phyloP scores from a whole-genome alignment of 2,888 invertebrate species.

The Zaprionus lineosus region DNA sequence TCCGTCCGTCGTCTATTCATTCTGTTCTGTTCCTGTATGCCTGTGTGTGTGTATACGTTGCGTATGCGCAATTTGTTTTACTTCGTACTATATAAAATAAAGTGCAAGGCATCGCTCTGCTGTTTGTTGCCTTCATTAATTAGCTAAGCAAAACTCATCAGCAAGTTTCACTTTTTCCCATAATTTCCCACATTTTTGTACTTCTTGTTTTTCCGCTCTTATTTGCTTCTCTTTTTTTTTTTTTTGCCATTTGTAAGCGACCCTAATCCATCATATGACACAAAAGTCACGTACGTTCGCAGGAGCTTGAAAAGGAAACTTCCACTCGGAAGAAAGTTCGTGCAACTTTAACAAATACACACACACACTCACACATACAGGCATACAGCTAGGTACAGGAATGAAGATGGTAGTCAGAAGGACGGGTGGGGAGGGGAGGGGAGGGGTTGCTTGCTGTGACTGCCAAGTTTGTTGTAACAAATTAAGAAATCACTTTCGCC shows the following conservation, averaged over 20 bases:
- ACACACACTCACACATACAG: neutral
- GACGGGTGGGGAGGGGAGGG: neutral
- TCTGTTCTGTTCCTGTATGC: too few species aligned
- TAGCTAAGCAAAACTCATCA: conserved; percentile 38
- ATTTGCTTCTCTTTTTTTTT: too few species aligned
- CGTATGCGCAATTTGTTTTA: conserved; percentile 45
- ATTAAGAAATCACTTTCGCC: conserved; percentile 80
- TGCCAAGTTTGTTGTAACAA: conserved; percentile 64
- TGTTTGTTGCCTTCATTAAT: conserved; percentile 54
- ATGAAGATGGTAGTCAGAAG: neutral
- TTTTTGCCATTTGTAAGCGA: conserved; percentile 12
- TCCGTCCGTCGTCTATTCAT: too few species aligned
- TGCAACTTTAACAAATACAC: conserved; percentile 39
- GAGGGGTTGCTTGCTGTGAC: conserved; percentile 6
- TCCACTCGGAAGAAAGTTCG: conserved; percentile 60
- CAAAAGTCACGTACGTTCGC: conserved; percentile 70
- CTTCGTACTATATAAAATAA: neutral
- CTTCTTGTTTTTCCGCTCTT: too few species aligned
- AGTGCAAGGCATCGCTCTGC: conserved; percentile 6
- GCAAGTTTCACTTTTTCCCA: conserved; percentile 71
- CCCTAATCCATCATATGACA: conserved; percentile 73
- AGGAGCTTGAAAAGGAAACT: conserved; percentile 60
- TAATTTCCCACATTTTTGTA: neutral
- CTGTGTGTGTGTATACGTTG: conserved; percentile 18
- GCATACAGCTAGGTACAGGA: neutral